A percentile compares a stretch with the other conserved stretches of the same genome.
Conservation (phyloP, 2,888 invertebrate genomes). For the Erebia ligea region DNA sequence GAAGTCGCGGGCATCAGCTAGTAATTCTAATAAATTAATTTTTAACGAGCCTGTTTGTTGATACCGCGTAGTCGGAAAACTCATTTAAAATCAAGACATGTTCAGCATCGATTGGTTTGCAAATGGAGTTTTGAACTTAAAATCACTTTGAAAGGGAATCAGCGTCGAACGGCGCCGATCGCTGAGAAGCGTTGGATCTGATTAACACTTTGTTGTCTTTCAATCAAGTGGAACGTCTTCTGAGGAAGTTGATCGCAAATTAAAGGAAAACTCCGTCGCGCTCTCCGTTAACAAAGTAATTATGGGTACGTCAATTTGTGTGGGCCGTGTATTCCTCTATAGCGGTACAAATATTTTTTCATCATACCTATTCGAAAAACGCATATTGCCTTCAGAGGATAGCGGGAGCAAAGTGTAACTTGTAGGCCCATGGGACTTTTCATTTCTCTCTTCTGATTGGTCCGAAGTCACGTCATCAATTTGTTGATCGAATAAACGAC, state of each 20-base stretch:
- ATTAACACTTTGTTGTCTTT: conserved; percentile 20
- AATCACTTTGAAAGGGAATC: conserved; percentile 13
- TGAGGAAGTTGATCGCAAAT: conserved; percentile 42
- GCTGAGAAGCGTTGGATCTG: conserved; percentile 2
- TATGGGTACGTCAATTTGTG: background rate
- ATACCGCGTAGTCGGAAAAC: background rate
- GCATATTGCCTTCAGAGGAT: too few relatives aligned
- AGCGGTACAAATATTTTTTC: background rate
- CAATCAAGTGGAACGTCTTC: conserved; percentile 12
- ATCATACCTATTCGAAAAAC: too few relatives aligned
- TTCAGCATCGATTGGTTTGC: conserved; percentile 5
- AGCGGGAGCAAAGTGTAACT: too few relatives aligned
- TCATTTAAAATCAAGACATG: conserved; percentile 5
- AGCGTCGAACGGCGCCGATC: background rate
- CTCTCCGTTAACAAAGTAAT: conserved; percentile 37
- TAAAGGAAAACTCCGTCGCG: conserved; percentile 57
- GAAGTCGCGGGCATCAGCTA: too few relatives aligned
- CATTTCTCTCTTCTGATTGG: too few relatives aligned
- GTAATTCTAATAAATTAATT: background rate
- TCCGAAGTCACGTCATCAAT: too few relatives aligned
- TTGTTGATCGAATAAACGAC: too few relatives aligned
- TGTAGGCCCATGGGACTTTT: too few relatives aligned
- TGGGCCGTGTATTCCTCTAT: background rate
- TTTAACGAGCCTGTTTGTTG: background rate
- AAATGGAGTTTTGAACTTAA: conserved; percentile 9